Base-by-base conservation (phyloP, 2,113 vertebrate species). In the Strigops habroptila region DNA sequence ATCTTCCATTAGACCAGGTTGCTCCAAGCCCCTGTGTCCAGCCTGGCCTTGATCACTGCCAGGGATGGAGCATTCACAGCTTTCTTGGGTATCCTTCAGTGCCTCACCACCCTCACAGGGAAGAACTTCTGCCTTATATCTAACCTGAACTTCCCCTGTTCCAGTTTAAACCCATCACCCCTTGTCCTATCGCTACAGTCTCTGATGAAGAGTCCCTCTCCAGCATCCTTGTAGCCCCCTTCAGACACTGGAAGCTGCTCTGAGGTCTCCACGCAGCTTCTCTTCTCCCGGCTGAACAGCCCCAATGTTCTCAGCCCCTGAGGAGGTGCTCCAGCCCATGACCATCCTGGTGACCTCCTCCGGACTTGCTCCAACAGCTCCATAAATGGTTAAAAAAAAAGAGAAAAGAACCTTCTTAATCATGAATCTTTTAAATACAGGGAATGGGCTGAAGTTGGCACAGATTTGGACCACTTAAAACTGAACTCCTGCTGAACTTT, bases 1-100 rank as follows among this genome's bases (percentile, higher is more conserved):
- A 1, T 18, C 53, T 57, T 33, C 31, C 53, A 57, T 12, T 33
- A 0, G 53, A 57, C 30, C 53, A 55, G 30, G 0, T 1, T 55
- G 53, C 53, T 55, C 7, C 53, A 6, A 55, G 53, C 30, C 30
- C 53, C 30, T 55, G 30, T 12, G 30, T 21, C 53, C 53, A 55
- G 2, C 30, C 53, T 55, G 53, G 30, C 30, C 52, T 5, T 55
- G 18, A 55, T 0, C 18, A 31, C 28, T 53, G 28, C 52, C 52
- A 55, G 52, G 28, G 28, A 53, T 31, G 52, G 28, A 17, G 17
- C 52, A 53, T 24, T 25, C 39, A 39, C 39, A 39, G 39, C 39
- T 39, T 39, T 11, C 11, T 11, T 39, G 39, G 39, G 39, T 11
- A 39, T 11, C 39, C 39, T 39, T 11, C 39, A 39, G 39, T 11